Evolutionary conservation across 2,888 invertebrate species (phyloP), one percentile per base, ranked within the genome.

Genomic region (Platynereis dumerilii): DNA sequence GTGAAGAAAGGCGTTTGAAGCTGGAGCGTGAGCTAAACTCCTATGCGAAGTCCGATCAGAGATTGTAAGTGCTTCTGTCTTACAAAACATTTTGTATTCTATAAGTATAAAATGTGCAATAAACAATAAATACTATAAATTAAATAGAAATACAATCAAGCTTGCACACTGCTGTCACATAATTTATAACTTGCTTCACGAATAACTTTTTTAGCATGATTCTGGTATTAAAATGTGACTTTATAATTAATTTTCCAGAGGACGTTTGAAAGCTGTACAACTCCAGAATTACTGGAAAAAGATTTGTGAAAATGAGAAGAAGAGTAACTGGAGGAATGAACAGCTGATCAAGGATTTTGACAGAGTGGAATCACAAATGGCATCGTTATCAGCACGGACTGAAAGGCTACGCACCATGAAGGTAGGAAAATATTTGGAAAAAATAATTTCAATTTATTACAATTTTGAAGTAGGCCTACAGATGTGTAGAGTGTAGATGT

Each of bases 211-310:
- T n/a, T n/a, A n/a, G n/a, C n/a, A n/a, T n/a, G n/a, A n/a, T n/a
- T n/a, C n/a, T n/a, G n/a, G n/a, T n/a, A n/a, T n/a, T n/a, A n/a
- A n/a, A n/a, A n/a, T n/a, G n/a, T n/a, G n/a, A n/a, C n/a, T n/a
- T n/a, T n/a, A 34, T 7, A 26, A 20, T 57, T 28, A 15, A 39
- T 34, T 34, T 34, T 34, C 7, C 60, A 81, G 81, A 39, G 72
- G 75, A 2, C 77, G 76, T 54, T 65, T 81, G 63, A 75, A 76
- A 64, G 79, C 79, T 28, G 73, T 76, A 17, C 77, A 76, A 28
- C 67, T 82, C 27, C 78, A 81, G 60, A 76, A 70, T 39, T 80
- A 82, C 69, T 82, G 82, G 82, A 79, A 75, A 68, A 78, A 79
- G 67, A 72, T 82, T 20, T 81, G 82, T 74, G 79, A 80, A 53